Evolutionary conservation across 2,888 invertebrate species (phyloP).

Genomic region (Crepidodera aurea): DNA sequence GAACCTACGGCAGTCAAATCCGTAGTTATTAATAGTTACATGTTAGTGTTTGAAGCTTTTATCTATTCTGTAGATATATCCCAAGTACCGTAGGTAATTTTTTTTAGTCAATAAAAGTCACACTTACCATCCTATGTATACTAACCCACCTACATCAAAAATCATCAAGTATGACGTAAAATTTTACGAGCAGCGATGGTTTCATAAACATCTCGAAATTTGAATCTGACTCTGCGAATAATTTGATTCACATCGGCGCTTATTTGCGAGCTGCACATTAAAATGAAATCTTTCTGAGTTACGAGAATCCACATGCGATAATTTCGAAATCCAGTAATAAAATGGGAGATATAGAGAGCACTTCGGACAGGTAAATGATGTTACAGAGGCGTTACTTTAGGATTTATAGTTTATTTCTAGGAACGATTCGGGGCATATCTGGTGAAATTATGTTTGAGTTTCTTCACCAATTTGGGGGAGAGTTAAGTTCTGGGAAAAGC

Average conservation of each 20-base stretch:
- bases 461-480: slow-evolving; percentile 7
- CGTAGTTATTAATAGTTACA: no score
- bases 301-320: slow-evolving; percentile 50
- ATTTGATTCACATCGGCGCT: slow-evolving; percentile 48
- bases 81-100: no score
- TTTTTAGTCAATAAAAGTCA: background rate
- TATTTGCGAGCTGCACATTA: slow-evolving; percentile 50
- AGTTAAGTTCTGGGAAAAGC: background rate
- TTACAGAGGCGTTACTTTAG: slow-evolving; percentile 33
- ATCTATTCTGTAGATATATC: no score
- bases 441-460: slow-evolving; percentile 1
- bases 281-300: slow-evolving; percentile 52
- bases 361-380: slow-evolving; percentile 45
- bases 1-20: no score
- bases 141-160: background rate
- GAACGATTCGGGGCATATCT: slow-evolving; percentile 12
- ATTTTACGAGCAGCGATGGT: slow-evolving; percentile 33
- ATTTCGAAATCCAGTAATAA: slow-evolving; percentile 50
- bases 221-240: slow-evolving; percentile 46
- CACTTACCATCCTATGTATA: no score
- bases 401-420: slow-evolving; percentile 27
- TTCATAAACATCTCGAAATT: slow-evolving; percentile 41
- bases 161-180: slow-evolving; percentile 4
- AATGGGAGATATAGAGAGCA: slow-evolving; percentile 46
- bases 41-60: no score